Percentiles rank a stretch among this genome's conserved stretches.
These are phyloP conservation scores for Drosophila willistoni DNA, from an alignment of 1,140 invertebrate species.

Conservation along the genomic window DNA sequence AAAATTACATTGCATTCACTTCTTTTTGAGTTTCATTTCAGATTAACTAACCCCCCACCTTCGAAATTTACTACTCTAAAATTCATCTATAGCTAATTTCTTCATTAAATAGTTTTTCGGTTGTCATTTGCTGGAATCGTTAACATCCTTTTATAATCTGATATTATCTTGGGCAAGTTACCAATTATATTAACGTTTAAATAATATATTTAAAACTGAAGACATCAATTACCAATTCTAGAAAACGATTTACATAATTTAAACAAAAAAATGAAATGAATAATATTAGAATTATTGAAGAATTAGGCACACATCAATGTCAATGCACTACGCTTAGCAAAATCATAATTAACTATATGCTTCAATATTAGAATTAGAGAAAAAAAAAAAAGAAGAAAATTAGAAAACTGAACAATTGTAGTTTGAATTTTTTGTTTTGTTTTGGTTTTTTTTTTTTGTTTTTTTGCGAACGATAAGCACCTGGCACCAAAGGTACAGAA, in stretches of 20 bases:
- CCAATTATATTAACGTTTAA: conserved; percentile 34
- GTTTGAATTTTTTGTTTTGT: conserved; percentile 35
- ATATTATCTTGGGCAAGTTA: conserved; percentile 36
- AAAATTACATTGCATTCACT: too few species aligned
- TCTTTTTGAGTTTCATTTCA: too few species aligned
- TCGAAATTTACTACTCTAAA: neutral
- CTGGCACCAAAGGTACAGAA: conserved; percentile 85
- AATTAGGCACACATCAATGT: conserved; percentile 63
- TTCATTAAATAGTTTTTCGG: neutral
- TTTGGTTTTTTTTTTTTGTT: conserved; percentile 25
- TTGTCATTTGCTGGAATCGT: neutral
- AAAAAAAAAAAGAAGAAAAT: conserved; percentile 38
- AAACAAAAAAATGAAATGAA: conserved; percentile 16
- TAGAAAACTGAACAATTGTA: conserved; percentile 33
- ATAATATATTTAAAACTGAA: conserved; percentile 30
- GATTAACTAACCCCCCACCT: too few species aligned
- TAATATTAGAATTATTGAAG: conserved; percentile 33
- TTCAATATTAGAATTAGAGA: conserved; percentile 57
- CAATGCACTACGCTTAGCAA: conserved; percentile 74
- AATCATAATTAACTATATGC: conserved; percentile 50
- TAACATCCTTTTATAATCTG: neutral
- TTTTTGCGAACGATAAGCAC: conserved; percentile 82
- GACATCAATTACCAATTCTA: conserved; percentile 80
- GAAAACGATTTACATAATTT: conserved; percentile 31
- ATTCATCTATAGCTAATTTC: neutral